phyloP scores from a whole-genome alignment of 2,797 vertebrate species.

The Sebastes baramenuke region DNA sequence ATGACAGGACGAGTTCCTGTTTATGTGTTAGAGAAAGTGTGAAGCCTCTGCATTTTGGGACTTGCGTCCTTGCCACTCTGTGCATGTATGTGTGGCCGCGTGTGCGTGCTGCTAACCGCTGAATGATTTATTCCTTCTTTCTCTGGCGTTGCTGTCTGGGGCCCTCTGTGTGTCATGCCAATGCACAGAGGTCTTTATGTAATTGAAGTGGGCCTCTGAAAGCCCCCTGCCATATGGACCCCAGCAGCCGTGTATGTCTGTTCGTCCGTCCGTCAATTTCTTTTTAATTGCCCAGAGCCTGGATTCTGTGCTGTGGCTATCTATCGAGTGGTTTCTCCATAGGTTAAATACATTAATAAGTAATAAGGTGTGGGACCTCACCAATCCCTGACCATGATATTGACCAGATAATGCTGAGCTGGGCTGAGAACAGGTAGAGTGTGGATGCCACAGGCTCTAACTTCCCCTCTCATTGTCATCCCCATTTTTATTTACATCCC shows the following conservation, averaged over 20 bases:
- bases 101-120: conserved; percentile 44
- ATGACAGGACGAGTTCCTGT: conserved; percentile 27
- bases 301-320: conserved; percentile 50
- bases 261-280: conserved; percentile 76
- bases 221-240: conserved; percentile 78
- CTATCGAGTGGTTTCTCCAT: conserved; percentile 70
- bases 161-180: conserved; percentile 66
- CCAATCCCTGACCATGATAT: conserved; percentile 59
- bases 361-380: conserved; percentile 70
- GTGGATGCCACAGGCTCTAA: background rate
- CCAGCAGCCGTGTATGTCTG: conserved; percentile 67
- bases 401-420: conserved; percentile 63
- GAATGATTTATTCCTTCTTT: conserved; percentile 68
- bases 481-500: background rate
- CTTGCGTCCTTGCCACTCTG: conserved; percentile 7
- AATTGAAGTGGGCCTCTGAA: conserved; percentile 78
- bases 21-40: conserved; percentile 15
- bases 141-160: conserved; percentile 61
- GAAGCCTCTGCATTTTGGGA: conserved; percentile 20
- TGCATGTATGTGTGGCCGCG: background rate
- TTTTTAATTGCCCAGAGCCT: conserved; percentile 76
- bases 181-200: conserved; percentile 79
- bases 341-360: conserved; percentile 81
- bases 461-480: background rate
- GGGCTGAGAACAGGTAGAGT: conserved; percentile 22